Evolutionary conservation across 2,797 vertebrate species (phyloP), one percentile per base, ranked within the genome.

Genomic region (Phrynocephalus vlangalii): DNA sequence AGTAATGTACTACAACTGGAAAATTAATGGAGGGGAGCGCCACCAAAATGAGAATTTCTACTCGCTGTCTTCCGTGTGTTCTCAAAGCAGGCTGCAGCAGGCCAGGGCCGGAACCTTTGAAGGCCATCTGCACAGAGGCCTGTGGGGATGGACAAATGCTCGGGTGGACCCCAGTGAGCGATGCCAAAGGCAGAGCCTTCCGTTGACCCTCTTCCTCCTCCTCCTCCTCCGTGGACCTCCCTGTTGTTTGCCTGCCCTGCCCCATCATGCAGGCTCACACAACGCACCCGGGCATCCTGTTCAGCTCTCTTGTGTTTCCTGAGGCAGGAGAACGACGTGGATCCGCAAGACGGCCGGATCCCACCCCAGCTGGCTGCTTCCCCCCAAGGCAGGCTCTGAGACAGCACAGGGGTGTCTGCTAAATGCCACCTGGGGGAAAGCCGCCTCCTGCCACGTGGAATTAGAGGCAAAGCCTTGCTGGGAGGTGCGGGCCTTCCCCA

Each of bases 11-110:
- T 96, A 95, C 91, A 91, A 95, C 95, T 94, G 85, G 81, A 93
- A 95, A 96, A 96, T 96, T 97, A 97, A 97, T 96, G 96, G 95
- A 96, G 96, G 95, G 93, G 96, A 96, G 95, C 95, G 89, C 92
- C 92, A 93, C 94, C 94, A 90, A 93, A 90, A 85, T 91, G 96
- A 93, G 94, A 90, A 92, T 90, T 85, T 93, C 94, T 86, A 89
- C 93, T 95, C 93, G 83, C 86, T 89, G 83, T 84, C 90, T 87
- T 84, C 1, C 28, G 84, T 44, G 38, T 13, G 38, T 75, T 90
- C 60, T 90, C 90, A 81, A 6, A 86, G 8, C 84, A 90, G 87
- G 16, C 66, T 81, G 63, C 0, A 71, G 93, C 85, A 87, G 77
- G 28, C 22, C 16, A 13, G 10, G 2, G 26, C 26, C 28, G 8